Conservation (phyloP, 2,113 vertebrate genomes). For the Perccottus glenii region DNA sequence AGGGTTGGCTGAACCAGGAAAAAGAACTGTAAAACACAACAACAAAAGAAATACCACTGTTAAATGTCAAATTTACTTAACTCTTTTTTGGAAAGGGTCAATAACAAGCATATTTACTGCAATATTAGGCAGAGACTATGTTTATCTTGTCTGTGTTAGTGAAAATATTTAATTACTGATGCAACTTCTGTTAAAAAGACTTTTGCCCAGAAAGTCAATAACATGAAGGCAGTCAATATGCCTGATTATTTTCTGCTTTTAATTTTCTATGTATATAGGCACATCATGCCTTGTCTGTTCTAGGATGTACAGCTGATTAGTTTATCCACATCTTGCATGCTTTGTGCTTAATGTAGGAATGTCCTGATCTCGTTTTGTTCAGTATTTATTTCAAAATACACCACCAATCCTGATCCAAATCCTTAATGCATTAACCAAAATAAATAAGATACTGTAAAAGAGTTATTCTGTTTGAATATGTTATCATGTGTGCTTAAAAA, state of each 20-base stretch:
- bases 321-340: constrained; percentile 46
- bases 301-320: constrained; percentile 57
- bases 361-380: constrained; percentile 25
- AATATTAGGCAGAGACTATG: constrained; percentile 59
- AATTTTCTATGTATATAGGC: neutral
- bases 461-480: too few species aligned
- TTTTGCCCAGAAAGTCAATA: neutral
- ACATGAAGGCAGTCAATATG: neutral
- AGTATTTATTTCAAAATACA: too few species aligned
- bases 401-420: neutral
- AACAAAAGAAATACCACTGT: constrained; percentile 99
- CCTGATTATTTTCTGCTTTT: constrained; percentile 30
- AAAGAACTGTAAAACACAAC: constrained; percentile 99
- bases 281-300: constrained; percentile 8
- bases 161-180: constrained; percentile 49
- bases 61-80: constrained; percentile 95
- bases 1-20: constrained; percentile 99
- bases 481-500: too few species aligned
- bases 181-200: constrained; percentile 17
- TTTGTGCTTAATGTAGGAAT: constrained; percentile 44
- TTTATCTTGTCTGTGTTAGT: constrained; percentile 46
- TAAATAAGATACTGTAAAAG: too few species aligned
- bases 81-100: constrained; percentile 84
- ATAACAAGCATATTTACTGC: constrained; percentile 61
- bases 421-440: neutral